Evolutionary conservation across 2,113 vertebrate genomes (phyloP).

Genomic region (Misgurnus mizolepis): DNA sequence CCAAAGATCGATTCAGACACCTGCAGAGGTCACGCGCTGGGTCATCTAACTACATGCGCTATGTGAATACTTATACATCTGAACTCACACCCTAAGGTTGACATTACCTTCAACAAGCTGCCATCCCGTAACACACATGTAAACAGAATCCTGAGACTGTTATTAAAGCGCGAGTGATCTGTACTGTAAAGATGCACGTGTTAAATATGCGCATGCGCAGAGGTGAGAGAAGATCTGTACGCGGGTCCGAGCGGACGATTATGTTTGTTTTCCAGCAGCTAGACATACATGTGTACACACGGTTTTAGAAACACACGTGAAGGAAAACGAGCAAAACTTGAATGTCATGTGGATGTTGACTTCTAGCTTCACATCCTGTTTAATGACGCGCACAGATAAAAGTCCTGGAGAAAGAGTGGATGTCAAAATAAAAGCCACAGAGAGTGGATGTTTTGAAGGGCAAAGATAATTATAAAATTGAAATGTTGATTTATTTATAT

Average conservation of each 20-base stretch:
- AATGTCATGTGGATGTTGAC: not conserved
- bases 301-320: not conserved
- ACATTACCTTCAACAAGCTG: constrained; percentile 5
- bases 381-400: not conserved
- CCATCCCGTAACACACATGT: not conserved
- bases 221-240: not conserved
- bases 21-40: not conserved
- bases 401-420: not conserved
- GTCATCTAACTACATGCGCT: too few relatives aligned
- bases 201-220: not conserved
- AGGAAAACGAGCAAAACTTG: not conserved
- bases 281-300: not conserved
- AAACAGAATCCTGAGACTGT: not conserved
- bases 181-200: constrained; percentile 18
- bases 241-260: not conserved
- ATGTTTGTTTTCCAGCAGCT: not conserved
- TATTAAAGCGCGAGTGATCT: constrained; percentile 29
- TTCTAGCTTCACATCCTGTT: constrained; percentile 20
- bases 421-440: constrained; percentile 38
- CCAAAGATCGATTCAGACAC: not conserved
- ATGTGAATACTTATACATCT: not conserved
- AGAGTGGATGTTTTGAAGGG: too few relatives aligned
- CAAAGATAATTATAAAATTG: too few relatives aligned
- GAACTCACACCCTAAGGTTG: too few relatives aligned
- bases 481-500: too few relatives aligned